Evolutionary conservation across 2,888 invertebrate genomes (phyloP), one percentile per base, ranked within the genome.

Genomic region (Taenaris catops): DNA sequence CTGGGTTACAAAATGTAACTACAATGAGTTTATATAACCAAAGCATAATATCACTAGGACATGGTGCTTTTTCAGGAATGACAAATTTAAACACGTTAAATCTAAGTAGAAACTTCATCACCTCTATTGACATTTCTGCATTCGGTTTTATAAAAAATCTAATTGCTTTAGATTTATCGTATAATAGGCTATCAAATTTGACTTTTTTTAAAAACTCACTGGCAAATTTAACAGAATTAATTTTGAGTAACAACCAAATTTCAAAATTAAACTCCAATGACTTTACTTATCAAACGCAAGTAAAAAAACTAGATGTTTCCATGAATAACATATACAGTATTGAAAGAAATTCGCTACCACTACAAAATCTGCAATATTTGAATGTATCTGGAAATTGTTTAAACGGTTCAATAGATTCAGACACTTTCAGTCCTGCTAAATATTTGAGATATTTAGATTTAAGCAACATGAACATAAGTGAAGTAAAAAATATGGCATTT

Each of bases 221-320:
- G 4, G 7, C 18, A 2, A 67, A 63, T 39, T 46, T 84, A 25
- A 67, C 56, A 0, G 66, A 71, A 36, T 31, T 83, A 0, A 63
- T 66, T 46, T 29, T 81, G 2, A 70, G 53, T 18, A 47, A 69
- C 32, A 84, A 84, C 44, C 61, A 60, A 10, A 42, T 83, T 2
- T 41, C 26, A 3, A 18, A 39, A 4, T 36, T 84, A 25, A 44
- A 45, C 14, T 44, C 46, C 21, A 35, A 58, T 7, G 37, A 55
- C 2, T 83, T 83, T 38, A 21, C 41, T 14, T 62, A 55, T 20
- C 73, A 76, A 50, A 51, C 34, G 1, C 41, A 46, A 6, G 20
- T 84, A n/a, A 59, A 44, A 19, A 64, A 43, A 38, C 43, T 84
- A 28, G 76, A 81, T 39, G 37, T 84, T 26, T 74, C 80, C 3